These are phyloP conservation scores for Baccha elongata DNA, from an alignment of 2,888 invertebrate species.

Conservation along the genomic window DNA sequence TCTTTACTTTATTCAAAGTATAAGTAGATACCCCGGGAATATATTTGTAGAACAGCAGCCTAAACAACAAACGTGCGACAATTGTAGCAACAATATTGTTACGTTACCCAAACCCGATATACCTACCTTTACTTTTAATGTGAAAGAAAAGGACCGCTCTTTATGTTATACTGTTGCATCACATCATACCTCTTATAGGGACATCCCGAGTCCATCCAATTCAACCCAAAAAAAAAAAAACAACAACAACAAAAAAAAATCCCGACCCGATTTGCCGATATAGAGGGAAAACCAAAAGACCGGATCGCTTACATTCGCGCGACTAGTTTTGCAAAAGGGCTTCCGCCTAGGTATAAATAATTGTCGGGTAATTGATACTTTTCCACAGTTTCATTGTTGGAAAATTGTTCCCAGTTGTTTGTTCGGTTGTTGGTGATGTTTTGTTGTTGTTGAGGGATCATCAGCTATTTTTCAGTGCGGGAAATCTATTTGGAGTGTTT, in stretches of 20 bases:
- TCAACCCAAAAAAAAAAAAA: conserved; percentile 27
- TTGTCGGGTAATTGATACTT: conserved; percentile 76
- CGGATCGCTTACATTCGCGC: conserved; percentile 74
- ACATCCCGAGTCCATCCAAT: conserved; percentile 34
- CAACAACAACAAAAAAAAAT: too few species aligned
- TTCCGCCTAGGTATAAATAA: conserved; percentile 72
- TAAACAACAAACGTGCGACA: conserved; percentile 69
- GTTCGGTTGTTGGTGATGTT: conserved; percentile 23
- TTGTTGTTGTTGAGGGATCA: conserved; percentile 53
- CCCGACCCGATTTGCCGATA: conserved; percentile 17
- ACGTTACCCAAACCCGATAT: conserved; percentile 1
- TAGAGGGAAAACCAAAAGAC: conserved; percentile 1
- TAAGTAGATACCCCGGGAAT: conserved; percentile 22
- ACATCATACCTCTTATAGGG: conserved; percentile 32
- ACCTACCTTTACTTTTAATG: conserved; percentile 4
- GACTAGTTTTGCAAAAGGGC: conserved; percentile 69
- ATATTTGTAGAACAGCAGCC: conserved; percentile 63
- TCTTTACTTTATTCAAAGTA: conserved; percentile 45
- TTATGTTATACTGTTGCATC: conserved; percentile 57
- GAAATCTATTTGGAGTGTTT: conserved; percentile 57
- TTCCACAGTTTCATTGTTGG: conserved; percentile 66
- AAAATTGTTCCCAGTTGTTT: conserved; percentile 58
- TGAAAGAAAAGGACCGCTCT: conserved; percentile 32
- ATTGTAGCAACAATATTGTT: conserved; percentile 65
- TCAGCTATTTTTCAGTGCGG: conserved; percentile 40